Conservation (phyloP, 2,113 vertebrate species). For the Cacatua alba region DNA sequence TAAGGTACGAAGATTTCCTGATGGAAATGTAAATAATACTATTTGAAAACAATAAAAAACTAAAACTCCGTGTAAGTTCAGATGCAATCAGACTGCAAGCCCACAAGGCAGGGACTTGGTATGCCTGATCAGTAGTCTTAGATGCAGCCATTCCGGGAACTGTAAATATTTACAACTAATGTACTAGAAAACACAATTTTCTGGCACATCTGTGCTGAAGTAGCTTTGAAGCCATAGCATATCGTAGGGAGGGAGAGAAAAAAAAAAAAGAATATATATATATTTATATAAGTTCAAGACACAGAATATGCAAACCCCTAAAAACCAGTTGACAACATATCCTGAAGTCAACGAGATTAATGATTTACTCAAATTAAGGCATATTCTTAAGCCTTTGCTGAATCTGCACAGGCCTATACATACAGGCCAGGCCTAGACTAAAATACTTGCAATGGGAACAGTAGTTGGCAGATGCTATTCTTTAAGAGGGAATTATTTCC, state of each 20-base stretch:
- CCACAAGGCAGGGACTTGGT: not conserved
- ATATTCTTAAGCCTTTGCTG: not conserved
- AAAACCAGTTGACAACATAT: not conserved
- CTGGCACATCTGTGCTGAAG: not conserved
- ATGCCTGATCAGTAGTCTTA: not conserved
- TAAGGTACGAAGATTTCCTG: not conserved
- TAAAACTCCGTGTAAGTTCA: not conserved
- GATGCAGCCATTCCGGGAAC: not conserved
- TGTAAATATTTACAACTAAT: not conserved
- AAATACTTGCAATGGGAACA: not conserved
- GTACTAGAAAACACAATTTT: not conserved
- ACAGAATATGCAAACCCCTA: not conserved
- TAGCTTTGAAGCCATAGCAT: not conserved
- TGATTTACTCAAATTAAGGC: not conserved
- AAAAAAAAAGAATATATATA: not conserved
- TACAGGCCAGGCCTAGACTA: not conserved
- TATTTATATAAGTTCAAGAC: not conserved
- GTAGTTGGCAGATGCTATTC: constrained; percentile 18
- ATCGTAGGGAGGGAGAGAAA: not conserved
- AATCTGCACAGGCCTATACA: not conserved
- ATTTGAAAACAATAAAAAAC: not conserved
- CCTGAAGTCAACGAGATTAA: not conserved
- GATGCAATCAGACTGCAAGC: not conserved
- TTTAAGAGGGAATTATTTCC: constrained; percentile 53
- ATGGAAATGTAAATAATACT: not conserved